Conservation (phyloP, 2,888 invertebrate genomes). For the Tetanocera ferruginea region DNA sequence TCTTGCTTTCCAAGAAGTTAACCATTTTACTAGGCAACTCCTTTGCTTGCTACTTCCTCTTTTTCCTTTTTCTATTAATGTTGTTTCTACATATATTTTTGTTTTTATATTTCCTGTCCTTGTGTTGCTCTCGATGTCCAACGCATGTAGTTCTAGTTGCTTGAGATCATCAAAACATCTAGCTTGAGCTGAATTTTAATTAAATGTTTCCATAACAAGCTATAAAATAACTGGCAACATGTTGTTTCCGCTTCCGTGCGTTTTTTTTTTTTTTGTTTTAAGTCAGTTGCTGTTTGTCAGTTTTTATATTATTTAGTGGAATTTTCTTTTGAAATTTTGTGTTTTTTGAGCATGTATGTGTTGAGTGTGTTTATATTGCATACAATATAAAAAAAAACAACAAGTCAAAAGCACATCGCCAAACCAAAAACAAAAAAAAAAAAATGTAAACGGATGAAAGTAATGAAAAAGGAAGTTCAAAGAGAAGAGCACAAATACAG, state of each 20-base stretch:
- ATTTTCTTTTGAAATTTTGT: neutral
- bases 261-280: neutral
- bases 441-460: no score
- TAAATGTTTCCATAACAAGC: constrained; percentile 19
- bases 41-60: no score
- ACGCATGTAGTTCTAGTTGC: neutral
- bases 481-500: neutral
- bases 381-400: neutral
- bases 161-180: constrained; percentile 8
- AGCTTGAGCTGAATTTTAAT: constrained; percentile 9
- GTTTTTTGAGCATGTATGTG: neutral
- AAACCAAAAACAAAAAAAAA: no score
- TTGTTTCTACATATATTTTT: no score
- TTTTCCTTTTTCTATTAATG: no score
- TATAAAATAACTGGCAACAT: neutral
- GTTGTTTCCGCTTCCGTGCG: neutral
- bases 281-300: neutral
- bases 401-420: neutral
- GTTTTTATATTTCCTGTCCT: no score
- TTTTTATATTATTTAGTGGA: neutral
- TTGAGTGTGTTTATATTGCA: neutral
- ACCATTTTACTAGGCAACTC: no score
- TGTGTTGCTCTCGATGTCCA: no score
- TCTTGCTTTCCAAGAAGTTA: no score
- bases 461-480: neutral